Conservation (phyloP, 2,113 vertebrate genomes). For the Chaenocephalus aceratus region DNA sequence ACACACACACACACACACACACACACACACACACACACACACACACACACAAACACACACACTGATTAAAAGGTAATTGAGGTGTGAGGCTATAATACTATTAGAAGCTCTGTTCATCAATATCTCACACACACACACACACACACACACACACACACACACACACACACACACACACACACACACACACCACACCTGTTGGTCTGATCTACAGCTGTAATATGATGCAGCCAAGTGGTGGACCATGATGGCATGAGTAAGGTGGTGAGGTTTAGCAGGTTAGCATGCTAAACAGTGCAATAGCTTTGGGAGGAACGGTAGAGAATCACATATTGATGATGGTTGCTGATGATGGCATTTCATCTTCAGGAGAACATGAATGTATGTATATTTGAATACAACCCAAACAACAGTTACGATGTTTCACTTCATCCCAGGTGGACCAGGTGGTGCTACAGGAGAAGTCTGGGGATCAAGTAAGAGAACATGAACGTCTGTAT, state of each 20-base stretch:
- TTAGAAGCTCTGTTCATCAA: no score
- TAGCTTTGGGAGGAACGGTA: no score
- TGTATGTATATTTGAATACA: not conserved
- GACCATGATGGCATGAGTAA: no score
- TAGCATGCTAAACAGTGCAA: not conserved
- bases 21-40: no score
- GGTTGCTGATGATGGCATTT: not conserved
- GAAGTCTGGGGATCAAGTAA: not conserved
- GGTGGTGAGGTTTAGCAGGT: not conserved
- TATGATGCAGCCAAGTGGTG: not conserved
- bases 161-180: no score
- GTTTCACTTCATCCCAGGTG: not conserved
- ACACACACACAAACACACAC: no score
- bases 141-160: no score
- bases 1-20: no score
- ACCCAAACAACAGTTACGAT: not conserved
- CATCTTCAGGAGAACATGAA: not conserved
- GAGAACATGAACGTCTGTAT: not conserved
- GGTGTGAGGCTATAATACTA: no score
- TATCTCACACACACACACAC: no score
- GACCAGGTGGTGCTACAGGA: not conserved
- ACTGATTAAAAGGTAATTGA: no score
- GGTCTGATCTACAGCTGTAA: not conserved
- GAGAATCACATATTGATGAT: no score
- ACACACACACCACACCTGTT: not conserved